These are phyloP conservation scores for Holotrichia oblita DNA, from an alignment of 1,140 invertebrate species.

Conservation along the genomic window DNA sequence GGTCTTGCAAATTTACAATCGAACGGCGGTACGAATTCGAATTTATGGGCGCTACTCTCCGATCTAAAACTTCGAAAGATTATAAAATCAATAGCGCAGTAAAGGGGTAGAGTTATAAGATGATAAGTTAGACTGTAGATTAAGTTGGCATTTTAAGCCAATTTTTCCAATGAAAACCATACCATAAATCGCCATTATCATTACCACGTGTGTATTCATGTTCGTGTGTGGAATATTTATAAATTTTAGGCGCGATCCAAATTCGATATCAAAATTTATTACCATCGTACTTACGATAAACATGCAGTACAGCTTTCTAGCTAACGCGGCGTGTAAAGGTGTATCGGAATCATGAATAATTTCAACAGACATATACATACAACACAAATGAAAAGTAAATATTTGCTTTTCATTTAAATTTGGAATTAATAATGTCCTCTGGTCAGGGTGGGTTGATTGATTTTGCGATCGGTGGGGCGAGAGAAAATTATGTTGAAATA, in stretches of 20 bases:
- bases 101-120: no score
- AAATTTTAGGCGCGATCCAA: not conserved
- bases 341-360: slow-evolving; percentile 1
- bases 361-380: not conserved
- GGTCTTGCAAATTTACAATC: slow-evolving; percentile 21
- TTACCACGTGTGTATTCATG: not conserved
- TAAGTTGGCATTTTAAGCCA: not conserved
- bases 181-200: not conserved
- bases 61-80: slow-evolving; percentile 1
- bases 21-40: not conserved
- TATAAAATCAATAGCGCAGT: not conserved
- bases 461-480: no score
- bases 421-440: not conserved
- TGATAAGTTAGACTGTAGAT: not conserved
- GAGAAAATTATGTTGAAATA: no score
- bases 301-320: no score
- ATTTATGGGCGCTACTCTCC: not conserved
- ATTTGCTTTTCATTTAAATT: not conserved
- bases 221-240: not conserved
- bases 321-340: not conserved
- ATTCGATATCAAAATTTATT: not conserved
- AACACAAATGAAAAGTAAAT: slow-evolving; percentile 2
- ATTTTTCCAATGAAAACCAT: not conserved
- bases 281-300: not conserved
- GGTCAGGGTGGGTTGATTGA: not conserved